These are phyloP conservation scores for Drosophila repleta DNA, from an alignment of 1,140 invertebrate species.

Conservation along the genomic window DNA sequence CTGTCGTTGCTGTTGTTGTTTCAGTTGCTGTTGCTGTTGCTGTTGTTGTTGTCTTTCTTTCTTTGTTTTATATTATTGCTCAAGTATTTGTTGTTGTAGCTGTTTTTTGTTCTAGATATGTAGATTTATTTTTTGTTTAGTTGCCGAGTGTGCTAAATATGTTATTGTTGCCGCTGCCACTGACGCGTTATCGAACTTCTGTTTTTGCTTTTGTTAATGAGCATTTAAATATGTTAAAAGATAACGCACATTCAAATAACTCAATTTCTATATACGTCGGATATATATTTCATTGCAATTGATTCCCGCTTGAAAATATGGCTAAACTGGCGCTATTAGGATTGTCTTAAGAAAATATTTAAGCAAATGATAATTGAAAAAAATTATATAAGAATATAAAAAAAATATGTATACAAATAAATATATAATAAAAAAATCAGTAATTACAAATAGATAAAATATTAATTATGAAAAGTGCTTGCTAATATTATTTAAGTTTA, in stretches of 20 bases:
- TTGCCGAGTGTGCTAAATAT: constrained; percentile 43
- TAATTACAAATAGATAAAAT: too few species aligned
- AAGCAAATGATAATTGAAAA: too few species aligned
- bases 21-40: constrained; percentile 1
- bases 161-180: constrained; percentile 41
- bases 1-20: not conserved
- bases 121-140: constrained; percentile 47
- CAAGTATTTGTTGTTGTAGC: constrained; percentile 40
- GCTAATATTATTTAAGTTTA: too few species aligned
- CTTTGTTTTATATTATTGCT: constrained; percentile 47
- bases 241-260: constrained; percentile 30
- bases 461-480: too few species aligned
- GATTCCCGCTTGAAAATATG: not conserved
- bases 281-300: constrained; percentile 17
- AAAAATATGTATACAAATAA: too few species aligned
- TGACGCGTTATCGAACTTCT: constrained; percentile 60
- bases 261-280: constrained; percentile 3
- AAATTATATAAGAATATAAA: too few species aligned
- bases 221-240: constrained; percentile 62
- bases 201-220: constrained; percentile 53
- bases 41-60: constrained; percentile 39
- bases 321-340: not conserved
- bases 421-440: too few species aligned
- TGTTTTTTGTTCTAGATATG: constrained; percentile 10
- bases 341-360: too few species aligned